Evolutionary conservation across 2,888 invertebrate genomes (phyloP), one percentile per base, ranked within the genome.

Genomic region (Chaitophorus viminalis): DNA sequence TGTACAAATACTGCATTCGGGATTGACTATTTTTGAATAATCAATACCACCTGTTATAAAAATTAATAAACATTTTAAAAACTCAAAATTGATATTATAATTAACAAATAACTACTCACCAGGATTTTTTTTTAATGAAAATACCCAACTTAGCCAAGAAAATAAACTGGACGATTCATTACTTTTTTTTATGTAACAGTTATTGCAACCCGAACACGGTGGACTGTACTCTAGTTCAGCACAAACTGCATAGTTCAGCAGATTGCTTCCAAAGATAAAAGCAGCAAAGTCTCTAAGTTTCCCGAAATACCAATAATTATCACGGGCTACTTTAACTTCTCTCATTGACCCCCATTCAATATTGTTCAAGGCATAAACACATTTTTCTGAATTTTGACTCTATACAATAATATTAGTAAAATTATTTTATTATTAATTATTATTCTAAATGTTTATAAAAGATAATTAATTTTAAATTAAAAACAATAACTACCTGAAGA

Each of bases 301-400:
- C 4, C 97, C 97, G 92, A 95, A 95, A 90, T 97, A 95, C 97
- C 98, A 98, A 91, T 98, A 98, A 92, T 95, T 96, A 89, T 96
- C 95, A 90, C 94, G 94, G 89, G 93, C 93, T 0, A 94, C 93
- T 88, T 94, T 92, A 0, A 96, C 95, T 91, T 98, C 97, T 90
- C 96, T 93, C 91, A 95, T 95, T 1, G 95, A 94, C 6, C 98
- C 98, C 95, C 97, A 97, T 91, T 96, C 95, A 78, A 99, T 92
- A 1, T 94, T 93, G 83, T 94, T 94, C 89, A 97, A 91, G 0
- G 97, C 96, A 92, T 95, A 98, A 85, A 98, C 91, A 84, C 92
- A 89, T 82, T 91, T 90, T 65, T 92, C 91, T 39, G 90, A 86
- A 89, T 91, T 90, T 86, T 91, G 90, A 91, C 91, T 89, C 84